These are phyloP conservation scores for Tragopan temminckii DNA, from an alignment of 2,797 vertebrate genomes.

Conservation along the genomic window DNA sequence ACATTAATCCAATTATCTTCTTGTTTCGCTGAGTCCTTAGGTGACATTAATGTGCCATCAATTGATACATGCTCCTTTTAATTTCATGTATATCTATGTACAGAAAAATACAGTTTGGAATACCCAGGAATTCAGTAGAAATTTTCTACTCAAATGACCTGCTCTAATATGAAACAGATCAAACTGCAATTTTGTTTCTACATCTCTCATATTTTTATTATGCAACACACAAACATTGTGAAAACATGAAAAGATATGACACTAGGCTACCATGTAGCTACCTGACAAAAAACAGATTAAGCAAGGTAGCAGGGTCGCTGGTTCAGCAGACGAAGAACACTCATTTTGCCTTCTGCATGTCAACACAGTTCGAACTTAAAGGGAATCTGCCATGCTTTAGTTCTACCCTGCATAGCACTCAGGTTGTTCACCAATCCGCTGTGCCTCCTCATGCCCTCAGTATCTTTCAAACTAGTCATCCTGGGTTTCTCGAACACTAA, in stretches of 20 bases:
- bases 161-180: not conserved
- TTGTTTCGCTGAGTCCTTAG: not conserved
- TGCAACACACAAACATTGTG: not conserved
- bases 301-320: not conserved
- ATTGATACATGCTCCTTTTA: not conserved
- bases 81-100: not conserved
- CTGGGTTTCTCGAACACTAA: not conserved
- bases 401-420: not conserved
- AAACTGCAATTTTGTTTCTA: constrained; percentile 4
- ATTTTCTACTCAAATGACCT: not conserved
- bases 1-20: constrained; percentile 32
- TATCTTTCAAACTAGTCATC: not conserved
- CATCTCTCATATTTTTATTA: not conserved
- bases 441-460: not conserved
- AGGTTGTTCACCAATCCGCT: not conserved
- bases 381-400: not conserved
- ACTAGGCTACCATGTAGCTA: not conserved
- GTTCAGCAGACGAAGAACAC: not conserved
- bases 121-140: not conserved
- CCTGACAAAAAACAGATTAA: constrained; percentile 20
- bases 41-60: not conserved
- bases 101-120: not conserved
- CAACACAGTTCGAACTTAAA: not conserved
- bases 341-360: not conserved
- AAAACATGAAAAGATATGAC: not conserved